Percentiles rank a stretch among this genome's conserved stretches.
Evolutionary conservation across 2,113 vertebrate genomes (phyloP).

Genomic region (Callithrix jacchus): DNA sequence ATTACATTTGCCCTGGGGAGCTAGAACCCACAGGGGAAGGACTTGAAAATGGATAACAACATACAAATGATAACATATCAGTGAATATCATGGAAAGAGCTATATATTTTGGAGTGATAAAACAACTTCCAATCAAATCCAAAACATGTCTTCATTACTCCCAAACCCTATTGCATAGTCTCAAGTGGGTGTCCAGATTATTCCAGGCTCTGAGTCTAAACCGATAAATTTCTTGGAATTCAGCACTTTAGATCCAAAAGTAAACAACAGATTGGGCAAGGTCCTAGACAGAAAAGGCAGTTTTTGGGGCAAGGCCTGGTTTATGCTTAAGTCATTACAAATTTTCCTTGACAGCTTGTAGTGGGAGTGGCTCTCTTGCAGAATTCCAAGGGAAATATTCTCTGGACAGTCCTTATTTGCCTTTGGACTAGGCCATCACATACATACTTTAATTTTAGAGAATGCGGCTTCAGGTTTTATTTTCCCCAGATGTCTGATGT

Average conservation of each 20-base stretch:
- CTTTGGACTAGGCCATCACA: neutral
- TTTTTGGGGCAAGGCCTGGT: slow-evolving; percentile 12
- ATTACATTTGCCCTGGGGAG: neutral
- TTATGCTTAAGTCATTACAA: slow-evolving; percentile 49
- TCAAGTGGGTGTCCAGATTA: slow-evolving; percentile 12
- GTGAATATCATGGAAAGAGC: neutral
- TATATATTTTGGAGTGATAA: neutral
- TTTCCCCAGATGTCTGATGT: slow-evolving; percentile 50
- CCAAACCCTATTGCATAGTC: neutral
- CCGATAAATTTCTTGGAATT: slow-evolving; percentile 45
- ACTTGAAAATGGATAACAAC: neutral
- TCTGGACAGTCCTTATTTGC: slow-evolving; percentile 31
- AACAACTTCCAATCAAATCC: neutral
- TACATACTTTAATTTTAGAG: slow-evolving; percentile 40
- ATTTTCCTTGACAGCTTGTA: slow-evolving; percentile 52
- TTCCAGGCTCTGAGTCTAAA: neutral
- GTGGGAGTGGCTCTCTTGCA: slow-evolving; percentile 37
- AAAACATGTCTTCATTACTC: slow-evolving; percentile 12
- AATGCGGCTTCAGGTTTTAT: slow-evolving; percentile 5
- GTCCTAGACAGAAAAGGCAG: slow-evolving; percentile 39
- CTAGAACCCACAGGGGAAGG: neutral
- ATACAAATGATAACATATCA: neutral
- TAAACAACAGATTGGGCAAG: slow-evolving; percentile 46
- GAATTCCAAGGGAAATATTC: slow-evolving; percentile 46
- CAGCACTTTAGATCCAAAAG: slow-evolving; percentile 33